A percentile compares a stretch with the other conserved stretches of the same genome.
Evolutionary conservation across 30 jellyfish, hydroid and myxozoan genomes (phyloP).

Genomic region (Hydractinia echinata): DNA sequence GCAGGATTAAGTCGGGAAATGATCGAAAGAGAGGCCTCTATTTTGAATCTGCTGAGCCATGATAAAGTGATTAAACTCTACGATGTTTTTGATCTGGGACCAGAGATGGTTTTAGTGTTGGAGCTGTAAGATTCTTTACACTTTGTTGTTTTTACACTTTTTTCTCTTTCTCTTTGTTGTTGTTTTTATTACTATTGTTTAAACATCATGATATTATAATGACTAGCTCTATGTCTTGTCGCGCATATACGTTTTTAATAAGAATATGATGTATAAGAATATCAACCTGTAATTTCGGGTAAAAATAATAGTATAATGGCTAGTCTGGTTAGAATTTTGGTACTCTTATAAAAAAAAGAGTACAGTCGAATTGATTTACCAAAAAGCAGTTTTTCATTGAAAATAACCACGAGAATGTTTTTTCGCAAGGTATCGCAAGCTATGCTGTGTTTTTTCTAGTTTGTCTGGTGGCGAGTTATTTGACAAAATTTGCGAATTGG

Average conservation of each 20-base stretch:
- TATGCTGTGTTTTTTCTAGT: constrained; percentile 24
- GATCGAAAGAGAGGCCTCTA: constrained; percentile 82
- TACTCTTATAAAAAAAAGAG: too few relatives aligned
- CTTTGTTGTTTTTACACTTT: neutral
- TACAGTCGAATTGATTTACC: too few relatives aligned
- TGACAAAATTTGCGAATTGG: constrained; percentile 80
- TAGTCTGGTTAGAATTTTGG: too few relatives aligned
- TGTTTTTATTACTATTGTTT: neutral
- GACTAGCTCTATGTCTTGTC: neutral
- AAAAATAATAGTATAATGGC: too few relatives aligned
- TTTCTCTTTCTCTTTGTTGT: neutral
- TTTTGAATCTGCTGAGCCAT: constrained; percentile 57
- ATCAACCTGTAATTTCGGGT: too few relatives aligned
- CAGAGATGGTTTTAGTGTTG: constrained; percentile 60
- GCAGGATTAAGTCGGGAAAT: constrained; percentile 76
- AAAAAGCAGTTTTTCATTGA: too few relatives aligned
- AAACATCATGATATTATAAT: neutral
- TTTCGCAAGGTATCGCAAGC: too few relatives aligned
- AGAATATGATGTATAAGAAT: too few relatives aligned
- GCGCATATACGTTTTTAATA: neutral
- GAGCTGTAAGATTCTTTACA: constrained; percentile 70
- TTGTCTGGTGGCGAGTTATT: constrained; percentile 93
- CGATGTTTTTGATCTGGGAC: constrained; percentile 70
- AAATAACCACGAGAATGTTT: too few relatives aligned
- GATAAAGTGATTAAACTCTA: constrained; percentile 69